A percentile compares a stretch with the other conserved stretches of the same genome.
Evolutionary conservation across 1,140 invertebrate genomes (phyloP).

Genomic region (Drosophila jambulina): DNA sequence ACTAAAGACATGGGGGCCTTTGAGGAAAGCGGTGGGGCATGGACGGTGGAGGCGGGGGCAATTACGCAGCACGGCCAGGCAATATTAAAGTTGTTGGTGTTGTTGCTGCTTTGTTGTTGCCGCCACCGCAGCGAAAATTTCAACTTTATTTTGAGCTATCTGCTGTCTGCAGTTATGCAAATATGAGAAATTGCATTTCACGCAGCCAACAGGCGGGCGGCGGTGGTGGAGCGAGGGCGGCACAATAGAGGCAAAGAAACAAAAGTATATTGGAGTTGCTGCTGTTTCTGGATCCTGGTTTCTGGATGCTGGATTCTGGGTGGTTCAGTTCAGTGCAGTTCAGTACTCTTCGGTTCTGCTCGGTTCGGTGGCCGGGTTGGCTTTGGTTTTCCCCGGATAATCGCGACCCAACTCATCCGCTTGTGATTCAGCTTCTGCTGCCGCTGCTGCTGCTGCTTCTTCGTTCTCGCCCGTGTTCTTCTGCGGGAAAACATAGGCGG

Average conservation of each 20-base stretch:
- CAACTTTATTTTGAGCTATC: slow-evolving; percentile 83
- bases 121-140: slow-evolving; percentile 68
- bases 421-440: slow-evolving; percentile 2
- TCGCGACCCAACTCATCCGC: slow-evolving; percentile 44
- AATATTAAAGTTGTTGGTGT: slow-evolving; percentile 77
- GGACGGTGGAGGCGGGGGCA: slow-evolving; percentile 34
- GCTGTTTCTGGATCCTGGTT: slow-evolving; percentile 27
- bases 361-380: slow-evolving; percentile 18
- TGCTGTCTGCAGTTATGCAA: slow-evolving; percentile 82
- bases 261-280: slow-evolving; percentile 77
- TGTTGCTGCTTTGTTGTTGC: slow-evolving; percentile 51
- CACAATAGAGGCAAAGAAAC: slow-evolving; percentile 77
- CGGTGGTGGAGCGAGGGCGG: slow-evolving; percentile 12
- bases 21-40: slow-evolving; percentile 1
- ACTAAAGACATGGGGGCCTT: slow-evolving; percentile 15
- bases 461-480: slow-evolving; percentile 30
- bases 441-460: slow-evolving; percentile 1
- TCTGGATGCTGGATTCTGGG: slow-evolving; percentile 14
- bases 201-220: slow-evolving; percentile 50
- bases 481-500: slow-evolving; percentile 63
- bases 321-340: slow-evolving; percentile 28
- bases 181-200: slow-evolving; percentile 83
- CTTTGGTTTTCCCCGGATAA: slow-evolving; percentile 31
- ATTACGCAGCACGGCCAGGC: slow-evolving; percentile 71
- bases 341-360: slow-evolving; percentile 20